These are phyloP conservation scores for Drosophila diplacantha DNA, from an alignment of 2,888 invertebrate species.

Conservation along the genomic window DNA sequence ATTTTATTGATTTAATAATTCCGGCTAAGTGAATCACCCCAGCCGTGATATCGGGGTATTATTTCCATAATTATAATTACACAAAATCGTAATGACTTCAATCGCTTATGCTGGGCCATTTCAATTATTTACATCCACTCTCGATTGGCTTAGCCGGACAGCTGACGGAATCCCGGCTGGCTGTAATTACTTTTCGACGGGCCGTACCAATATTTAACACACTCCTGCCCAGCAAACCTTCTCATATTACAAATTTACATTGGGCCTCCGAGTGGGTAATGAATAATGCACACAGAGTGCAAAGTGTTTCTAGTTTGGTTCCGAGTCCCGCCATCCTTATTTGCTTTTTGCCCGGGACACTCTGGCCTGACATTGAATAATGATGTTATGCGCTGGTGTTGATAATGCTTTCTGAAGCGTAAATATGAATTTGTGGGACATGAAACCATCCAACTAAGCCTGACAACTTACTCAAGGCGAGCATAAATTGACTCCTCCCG, in stretches of 20 bases:
- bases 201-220: slow-evolving; percentile 17
- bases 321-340: slow-evolving; percentile 7
- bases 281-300: slow-evolving; percentile 33
- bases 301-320: slow-evolving; percentile 19
- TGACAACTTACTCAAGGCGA: slow-evolving; percentile 24
- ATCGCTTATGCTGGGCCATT: slow-evolving; percentile 20
- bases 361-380: slow-evolving; percentile 33
- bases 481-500: not conserved
- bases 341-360: slow-evolving; percentile 2
- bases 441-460: slow-evolving; percentile 7
- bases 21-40: slow-evolving; percentile 19
- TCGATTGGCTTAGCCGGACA: slow-evolving; percentile 19
- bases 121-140: slow-evolving; percentile 32
- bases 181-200: slow-evolving; percentile 15
- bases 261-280: slow-evolving; percentile 6
- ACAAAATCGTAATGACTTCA: slow-evolving; percentile 8
- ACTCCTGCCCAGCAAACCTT: not conserved
- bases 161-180: slow-evolving; percentile 21
- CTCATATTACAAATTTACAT: slow-evolving; percentile 16
- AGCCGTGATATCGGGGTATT: slow-evolving; percentile 25
- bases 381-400: slow-evolving; percentile 26
- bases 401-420: slow-evolving; percentile 24
- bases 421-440: slow-evolving; percentile 32
- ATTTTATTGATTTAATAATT: slow-evolving; percentile 61
- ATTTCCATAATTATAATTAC: slow-evolving; percentile 23